These are phyloP conservation scores for Aldrovandia affinis DNA, from an alignment of 2,797 vertebrate species.

Conservation along the genomic window DNA sequence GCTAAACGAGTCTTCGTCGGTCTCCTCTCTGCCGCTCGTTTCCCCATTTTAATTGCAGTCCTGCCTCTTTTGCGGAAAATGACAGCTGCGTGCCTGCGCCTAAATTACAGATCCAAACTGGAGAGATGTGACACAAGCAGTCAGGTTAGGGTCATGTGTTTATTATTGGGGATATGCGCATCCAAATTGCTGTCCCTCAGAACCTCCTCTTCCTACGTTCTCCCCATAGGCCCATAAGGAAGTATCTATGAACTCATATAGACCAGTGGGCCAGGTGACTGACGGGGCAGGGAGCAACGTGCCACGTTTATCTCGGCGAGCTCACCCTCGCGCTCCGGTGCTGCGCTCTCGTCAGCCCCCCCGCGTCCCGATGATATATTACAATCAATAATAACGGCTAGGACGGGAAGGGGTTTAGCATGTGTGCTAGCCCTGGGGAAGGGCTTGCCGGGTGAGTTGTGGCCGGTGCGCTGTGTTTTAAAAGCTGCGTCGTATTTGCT, in stretches of 20 bases:
- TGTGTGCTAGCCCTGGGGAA: background rate
- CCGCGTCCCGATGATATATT: background rate
- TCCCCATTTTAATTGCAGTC: constrained; percentile 69
- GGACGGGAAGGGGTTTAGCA: background rate
- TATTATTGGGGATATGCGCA: background rate
- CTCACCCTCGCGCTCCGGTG: background rate
- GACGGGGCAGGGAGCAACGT: background rate
- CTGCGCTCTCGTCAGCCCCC: background rate
- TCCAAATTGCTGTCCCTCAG: constrained; percentile 11
- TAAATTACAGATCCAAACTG: constrained; percentile 71
- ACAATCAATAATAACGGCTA: background rate
- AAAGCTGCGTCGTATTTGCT: constrained; percentile 62
- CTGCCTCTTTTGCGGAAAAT: constrained; percentile 54
- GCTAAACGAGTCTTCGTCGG: constrained; percentile 51
- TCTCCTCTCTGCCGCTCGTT: constrained; percentile 53
- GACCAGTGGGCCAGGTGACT: background rate
- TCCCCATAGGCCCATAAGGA: background rate
- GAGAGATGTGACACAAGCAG: constrained; percentile 45
- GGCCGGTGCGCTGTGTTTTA: constrained; percentile 41
- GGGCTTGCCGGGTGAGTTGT: constrained; percentile 15
- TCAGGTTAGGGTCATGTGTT: background rate
- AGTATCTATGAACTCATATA: background rate
- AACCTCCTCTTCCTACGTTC: background rate
- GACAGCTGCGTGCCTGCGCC: constrained; percentile 60
- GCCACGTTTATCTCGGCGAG: background rate